Percentiles rank a stretch among this genome's conserved stretches.
phyloP scores from a whole-genome alignment of 2,113 vertebrate species.

The Toxotes jaculatrix region DNA sequence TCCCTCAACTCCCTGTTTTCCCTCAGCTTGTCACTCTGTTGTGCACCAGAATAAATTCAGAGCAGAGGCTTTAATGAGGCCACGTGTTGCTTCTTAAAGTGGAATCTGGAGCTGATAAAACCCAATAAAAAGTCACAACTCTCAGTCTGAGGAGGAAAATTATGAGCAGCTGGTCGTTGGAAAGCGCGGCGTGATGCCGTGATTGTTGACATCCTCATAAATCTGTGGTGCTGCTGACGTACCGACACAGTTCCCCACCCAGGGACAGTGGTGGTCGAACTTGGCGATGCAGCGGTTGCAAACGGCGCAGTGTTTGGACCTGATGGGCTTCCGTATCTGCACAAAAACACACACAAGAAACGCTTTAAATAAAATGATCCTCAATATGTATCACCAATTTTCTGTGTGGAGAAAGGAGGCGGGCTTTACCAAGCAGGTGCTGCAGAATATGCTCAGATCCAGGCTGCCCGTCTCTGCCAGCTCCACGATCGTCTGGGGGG shows the following conservation, averaged over 20 bases:
- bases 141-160: constrained; percentile 1
- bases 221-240: constrained; percentile 69
- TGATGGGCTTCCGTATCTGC: constrained; percentile 98
- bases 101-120: background rate
- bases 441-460: constrained; percentile 99
- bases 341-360: background rate
- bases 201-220: background rate
- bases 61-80: background rate
- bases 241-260: constrained; percentile 99
- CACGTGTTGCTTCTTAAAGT: constrained; percentile 2
- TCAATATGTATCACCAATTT: background rate
- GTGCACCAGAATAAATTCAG: background rate
- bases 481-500: constrained; percentile 94
- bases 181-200: background rate
- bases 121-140: constrained; percentile 7
- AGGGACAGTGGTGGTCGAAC: constrained; percentile 98
- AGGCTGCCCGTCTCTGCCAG: constrained; percentile 97
- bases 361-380: background rate
- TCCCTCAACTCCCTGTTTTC: background rate
- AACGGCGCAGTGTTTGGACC: constrained; percentile 98
- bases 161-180: background rate
- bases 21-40: background rate
- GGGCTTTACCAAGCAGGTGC: constrained; percentile 96
- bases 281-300: constrained; percentile 99
- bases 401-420: background rate